Evolutionary conservation across 2,113 vertebrate genomes (phyloP), one percentile per base, ranked within the genome.

Genomic region (Chamaetylas fuelleborni): DNA sequence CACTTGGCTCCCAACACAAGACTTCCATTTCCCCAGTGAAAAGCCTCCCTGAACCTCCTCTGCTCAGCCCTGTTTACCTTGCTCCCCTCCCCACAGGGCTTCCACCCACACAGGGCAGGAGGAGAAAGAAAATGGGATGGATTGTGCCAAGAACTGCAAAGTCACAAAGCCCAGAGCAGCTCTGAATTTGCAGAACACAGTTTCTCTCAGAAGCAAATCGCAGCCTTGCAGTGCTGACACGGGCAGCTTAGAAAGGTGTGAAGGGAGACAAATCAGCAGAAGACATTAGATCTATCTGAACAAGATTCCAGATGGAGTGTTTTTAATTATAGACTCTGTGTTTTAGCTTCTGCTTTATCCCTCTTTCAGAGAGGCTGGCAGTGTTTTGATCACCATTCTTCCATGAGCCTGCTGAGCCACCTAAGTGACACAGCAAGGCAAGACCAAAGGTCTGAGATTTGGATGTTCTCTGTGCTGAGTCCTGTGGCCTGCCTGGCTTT

Each of bases 61-160:
- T 81, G 25, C 85, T 86, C 54, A 48, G 25, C 33, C 51, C 62
- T 89, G 33, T 95, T 95, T 85, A 88, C 82, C 76, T 93, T 88
- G 56, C 61, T 86, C n/a, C 60, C n/a, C 56, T 88, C 57, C 88
- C 65, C 45, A 33, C 38, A 36, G 40, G 20, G 16, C 42, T 95
- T 72, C 89, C 5, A 0, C 45, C 73, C 70, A 93, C 61, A 45
- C 65, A 86, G 18, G 65, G 48, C 77, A 92, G 53, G 25, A 85
- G 25, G 28, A 80, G 8, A 42, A 70, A 56, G 56, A 86, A 92
- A 90, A 70, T n/a, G 14, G 47, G 20, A 56, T 29, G 23, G n/a
- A 71, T 81, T 73, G 28, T 79, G 69, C 80, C 72, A 84, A 88
- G 81, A 88, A 14, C 53, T 88, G 69, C 8, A 2, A 78, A 67